Evolutionary conservation across 2,113 vertebrate species (phyloP), one percentile per base, ranked within the genome.

Genomic region (Fukomys damarensis): DNA sequence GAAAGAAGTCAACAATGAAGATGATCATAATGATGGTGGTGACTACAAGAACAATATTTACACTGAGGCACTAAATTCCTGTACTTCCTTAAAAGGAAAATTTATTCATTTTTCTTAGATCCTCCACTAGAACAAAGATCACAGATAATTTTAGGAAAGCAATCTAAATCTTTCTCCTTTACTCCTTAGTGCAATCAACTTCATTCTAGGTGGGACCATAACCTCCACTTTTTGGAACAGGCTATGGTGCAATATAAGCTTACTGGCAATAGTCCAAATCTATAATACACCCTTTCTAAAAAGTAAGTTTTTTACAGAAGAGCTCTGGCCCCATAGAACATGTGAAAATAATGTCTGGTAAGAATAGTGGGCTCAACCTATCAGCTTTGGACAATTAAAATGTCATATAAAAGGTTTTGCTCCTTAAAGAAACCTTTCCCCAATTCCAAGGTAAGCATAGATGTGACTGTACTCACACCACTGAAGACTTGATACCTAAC

Each of bases 401-500:
- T 5, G 56, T 58, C 91, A 54, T 49, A n/a, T 22, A 43, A 26
- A 28, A 74, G 49, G n/a, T 4, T 74, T 80, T 56, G 9, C 19
- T 38, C 43, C 59, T 20, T 43, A 66, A 91, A 5, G 2, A 94
- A 65, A 41, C 10, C 3, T 52, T 63, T 14, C 59, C 16, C 1
- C 3, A 26, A 83, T 43, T 76, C 28, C 59, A 61, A 3, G 20
- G 26, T 17, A 11, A 58, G 80, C 5, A 30, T 2, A 49, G 86
- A 92, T 81, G 35, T n/a, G 86, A 96, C 92, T 76, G 79, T 72
- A 68, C 92, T 91, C 91, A 49, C 81, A 46, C 79, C 58, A 35
- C 46, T 17, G 61, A 59, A 16, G 46, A 22, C 56, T 41, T 12
- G 3, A 35, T 19, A 79, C 46, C 63, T 66, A 32, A 77, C 1